Evolutionary conservation across 2,113 vertebrate species (phyloP).

Genomic region (Brachyhypopomus gauderio): DNA sequence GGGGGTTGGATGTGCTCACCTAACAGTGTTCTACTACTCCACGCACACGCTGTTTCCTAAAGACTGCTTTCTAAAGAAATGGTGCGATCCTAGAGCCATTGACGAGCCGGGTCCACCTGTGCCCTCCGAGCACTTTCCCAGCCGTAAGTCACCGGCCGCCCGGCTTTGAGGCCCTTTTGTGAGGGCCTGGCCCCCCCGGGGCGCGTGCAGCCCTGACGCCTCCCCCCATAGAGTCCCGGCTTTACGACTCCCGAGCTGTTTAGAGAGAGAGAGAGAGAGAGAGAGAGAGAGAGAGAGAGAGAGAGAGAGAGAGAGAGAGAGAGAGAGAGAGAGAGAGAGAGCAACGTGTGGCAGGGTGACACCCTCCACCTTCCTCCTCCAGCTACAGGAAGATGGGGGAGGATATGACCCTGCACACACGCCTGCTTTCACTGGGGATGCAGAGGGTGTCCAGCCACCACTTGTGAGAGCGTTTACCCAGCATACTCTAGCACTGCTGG

Average conservation of each 20-base stretch:
- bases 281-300: conserved; percentile 1
- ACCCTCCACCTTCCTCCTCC: neutral
- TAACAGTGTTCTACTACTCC: no score
- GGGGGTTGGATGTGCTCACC: no score
- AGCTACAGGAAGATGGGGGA: neutral
- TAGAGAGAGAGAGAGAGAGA: conserved; percentile 13
- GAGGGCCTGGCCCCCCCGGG: conserved; percentile 23
- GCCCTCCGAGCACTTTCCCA: conserved; percentile 21
- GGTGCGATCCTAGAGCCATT: neutral
- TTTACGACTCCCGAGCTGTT: conserved; percentile 35
- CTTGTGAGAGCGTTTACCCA: conserved; percentile 24
- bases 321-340: neutral
- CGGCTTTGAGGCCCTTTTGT: conserved; percentile 42
- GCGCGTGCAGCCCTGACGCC: conserved; percentile 35
- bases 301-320: conserved; percentile 13
- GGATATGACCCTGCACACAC: neutral
- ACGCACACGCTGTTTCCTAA: neutral
- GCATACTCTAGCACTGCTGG: neutral
- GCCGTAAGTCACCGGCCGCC: conserved; percentile 10
- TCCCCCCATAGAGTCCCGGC: conserved; percentile 21
- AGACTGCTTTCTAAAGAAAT: neutral
- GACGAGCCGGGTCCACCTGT: conserved; percentile 32
- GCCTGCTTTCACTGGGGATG: conserved; percentile 6
- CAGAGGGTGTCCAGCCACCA: conserved; percentile 15
- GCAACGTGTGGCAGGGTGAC: conserved; percentile 30